These are phyloP conservation scores for Cyclina sinensis DNA, from an alignment of 1,140 invertebrate species.

Conservation along the genomic window DNA sequence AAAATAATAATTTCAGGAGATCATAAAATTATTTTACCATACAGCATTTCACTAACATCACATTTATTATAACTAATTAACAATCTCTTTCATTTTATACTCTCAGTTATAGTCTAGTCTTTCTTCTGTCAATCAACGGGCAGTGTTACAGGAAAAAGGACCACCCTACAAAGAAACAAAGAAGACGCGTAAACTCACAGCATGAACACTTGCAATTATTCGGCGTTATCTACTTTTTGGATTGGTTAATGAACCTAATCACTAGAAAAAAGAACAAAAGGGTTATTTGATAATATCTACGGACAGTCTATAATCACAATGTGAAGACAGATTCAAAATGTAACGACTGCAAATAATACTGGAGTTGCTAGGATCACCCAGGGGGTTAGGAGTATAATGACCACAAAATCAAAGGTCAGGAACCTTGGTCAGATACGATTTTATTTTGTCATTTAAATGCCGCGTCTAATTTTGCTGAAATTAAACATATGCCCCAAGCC, in stretches of 20 bases:
- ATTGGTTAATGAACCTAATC: conserved; percentile 43
- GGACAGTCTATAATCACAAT: background rate
- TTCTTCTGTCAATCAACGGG: no score
- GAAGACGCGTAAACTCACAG: conserved; percentile 4
- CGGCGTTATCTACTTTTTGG: background rate
- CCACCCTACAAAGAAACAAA: background rate
- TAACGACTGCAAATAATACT: background rate
- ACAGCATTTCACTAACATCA: no score
- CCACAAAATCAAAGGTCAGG: background rate
- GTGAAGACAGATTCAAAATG: background rate
- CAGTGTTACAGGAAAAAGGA: no score
- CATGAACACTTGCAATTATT: background rate
- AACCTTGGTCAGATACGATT: conserved; percentile 7
- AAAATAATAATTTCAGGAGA: no score
- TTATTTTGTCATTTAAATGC: conserved; percentile 33
- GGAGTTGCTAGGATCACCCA: background rate
- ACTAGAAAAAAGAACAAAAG: conserved; percentile 9
- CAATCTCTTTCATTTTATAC: no score
- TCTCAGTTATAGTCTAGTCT: no score
- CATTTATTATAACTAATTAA: no score
- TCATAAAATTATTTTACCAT: no score
- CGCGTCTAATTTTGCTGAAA: background rate
- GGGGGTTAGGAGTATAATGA: background rate
- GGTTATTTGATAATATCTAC: background rate
- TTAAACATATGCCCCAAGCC: background rate